Conservation (phyloP, 2,797 vertebrate genomes). For the Vespertilio murinus region DNA sequence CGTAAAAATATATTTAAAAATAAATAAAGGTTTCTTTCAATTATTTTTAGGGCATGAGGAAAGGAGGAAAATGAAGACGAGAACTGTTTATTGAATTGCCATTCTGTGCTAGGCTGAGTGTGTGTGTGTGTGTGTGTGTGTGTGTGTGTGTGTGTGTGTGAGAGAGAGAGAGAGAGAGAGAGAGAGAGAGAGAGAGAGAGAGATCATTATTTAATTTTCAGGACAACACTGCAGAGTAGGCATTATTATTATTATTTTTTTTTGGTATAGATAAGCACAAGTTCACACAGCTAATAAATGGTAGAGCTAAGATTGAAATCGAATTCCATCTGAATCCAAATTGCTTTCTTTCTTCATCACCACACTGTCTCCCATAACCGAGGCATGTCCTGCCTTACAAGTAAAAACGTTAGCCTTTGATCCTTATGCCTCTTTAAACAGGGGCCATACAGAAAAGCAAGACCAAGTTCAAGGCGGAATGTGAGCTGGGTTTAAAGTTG, state of each 20-base stretch:
- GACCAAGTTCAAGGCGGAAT: background rate
- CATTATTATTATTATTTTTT: background rate
- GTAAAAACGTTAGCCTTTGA: background rate
- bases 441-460: background rate
- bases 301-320: background rate
- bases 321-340: background rate
- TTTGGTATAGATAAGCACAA: background rate
- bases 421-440: background rate
- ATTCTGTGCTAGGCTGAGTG: background rate
- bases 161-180: rapidly evolving
- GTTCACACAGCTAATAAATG: background rate
- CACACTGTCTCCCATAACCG: background rate
- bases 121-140: background rate
- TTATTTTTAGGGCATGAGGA: too few species aligned
- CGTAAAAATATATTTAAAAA: too few species aligned
- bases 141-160: too few species aligned
- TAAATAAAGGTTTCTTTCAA: too few species aligned
- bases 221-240: background rate
- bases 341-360: background rate
- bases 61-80: background rate
- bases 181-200: rapidly evolving
- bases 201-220: background rate
- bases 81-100: background rate
- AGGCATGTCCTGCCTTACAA: background rate
- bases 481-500: background rate